These are phyloP conservation scores for Ahaetulla prasina DNA, from an alignment of 2,113 vertebrate species.

Conservation along the genomic window DNA sequence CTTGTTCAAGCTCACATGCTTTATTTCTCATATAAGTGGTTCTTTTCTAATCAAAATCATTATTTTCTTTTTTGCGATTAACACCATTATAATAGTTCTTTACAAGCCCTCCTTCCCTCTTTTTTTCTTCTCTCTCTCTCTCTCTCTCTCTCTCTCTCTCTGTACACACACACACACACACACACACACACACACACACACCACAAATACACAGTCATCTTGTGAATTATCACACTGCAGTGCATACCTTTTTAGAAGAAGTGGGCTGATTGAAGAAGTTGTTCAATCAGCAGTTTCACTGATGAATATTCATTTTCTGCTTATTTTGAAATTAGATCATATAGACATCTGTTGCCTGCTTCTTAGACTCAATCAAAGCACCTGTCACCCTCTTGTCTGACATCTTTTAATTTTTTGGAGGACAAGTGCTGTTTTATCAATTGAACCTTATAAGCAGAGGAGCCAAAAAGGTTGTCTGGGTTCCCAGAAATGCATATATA, in stretches of 20 bases:
- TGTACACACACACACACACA: neutral
- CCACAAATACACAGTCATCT: conserved; percentile 6
- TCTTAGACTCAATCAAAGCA: conserved; percentile 31
- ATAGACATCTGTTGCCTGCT: conserved; percentile 4
- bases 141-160: neutral
- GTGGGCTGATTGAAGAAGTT: conserved; percentile 41
- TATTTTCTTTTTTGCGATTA: conserved; percentile 22
- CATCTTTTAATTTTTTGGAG: neutral
- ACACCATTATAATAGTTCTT: neutral
- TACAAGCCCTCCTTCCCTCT: neutral
- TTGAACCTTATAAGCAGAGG: neutral
- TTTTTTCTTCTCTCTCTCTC: too few relatives aligned
- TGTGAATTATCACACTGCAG: conserved; percentile 18
- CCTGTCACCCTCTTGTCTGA: neutral
- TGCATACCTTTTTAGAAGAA: conserved; percentile 22
- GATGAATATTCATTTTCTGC: conserved; percentile 37
- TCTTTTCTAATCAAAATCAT: conserved; percentile 32
- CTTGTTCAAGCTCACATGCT: conserved; percentile 16
- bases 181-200: neutral
- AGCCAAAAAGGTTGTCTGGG: neutral
- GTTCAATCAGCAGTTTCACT: conserved; percentile 32
- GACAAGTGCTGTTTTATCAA: neutral
- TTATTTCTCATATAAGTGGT: conserved; percentile 14
- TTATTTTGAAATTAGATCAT: conserved; percentile 30
- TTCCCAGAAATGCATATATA: fast-evolving